Base-by-base conservation (phyloP, 2,797 vertebrate genomes). In the Taeniopygia guttata region DNA sequence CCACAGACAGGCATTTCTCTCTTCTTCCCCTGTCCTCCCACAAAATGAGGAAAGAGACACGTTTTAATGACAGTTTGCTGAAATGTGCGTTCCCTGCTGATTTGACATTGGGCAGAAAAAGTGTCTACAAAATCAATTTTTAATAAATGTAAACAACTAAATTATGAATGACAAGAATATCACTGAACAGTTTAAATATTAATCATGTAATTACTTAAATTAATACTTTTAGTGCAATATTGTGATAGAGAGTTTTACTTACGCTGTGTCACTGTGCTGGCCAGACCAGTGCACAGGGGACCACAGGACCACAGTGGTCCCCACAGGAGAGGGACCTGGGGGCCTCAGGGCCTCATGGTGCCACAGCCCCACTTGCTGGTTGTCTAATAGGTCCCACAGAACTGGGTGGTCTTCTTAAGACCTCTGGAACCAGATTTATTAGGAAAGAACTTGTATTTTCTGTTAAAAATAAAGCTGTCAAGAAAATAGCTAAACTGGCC, bases 161-260 rank as follows among this genome's bases (percentile, higher is more conserved):
- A 97, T 97, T 97, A 97, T 97, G 95, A 95, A 97, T 96, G 90
- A 91, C 79, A 92, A 85, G 96, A 96, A 96, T 93, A 96, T 93
- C 88, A 94, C 90, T 58, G 85, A 96, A 94, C 58, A 66, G 52
- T 97, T 97, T 96, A 97, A 97, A 97, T 96, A 96, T 97, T 97
- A 94, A 96, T 97, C 81, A 54, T 2, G 3, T 91, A 93, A 96
- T 97, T 97, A 96, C 89, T 97, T 96, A 96, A 96, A 97, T 96
- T 97, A 96, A 96, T 95, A 92, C 76, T 96, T 94, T 27, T 6
- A 49, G 64, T 88, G 90, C 66, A 79, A 13, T 84, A 76, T 89
- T 91, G 87, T 85, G 80, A 79, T 62, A 79, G 56, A 68, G 87
- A 54, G 62, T 67, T 84, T 42, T 76, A 1, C 58, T 89, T 40